Base-by-base conservation (phyloP, 2,113 vertebrate species). In the Stegastes partitus region DNA sequence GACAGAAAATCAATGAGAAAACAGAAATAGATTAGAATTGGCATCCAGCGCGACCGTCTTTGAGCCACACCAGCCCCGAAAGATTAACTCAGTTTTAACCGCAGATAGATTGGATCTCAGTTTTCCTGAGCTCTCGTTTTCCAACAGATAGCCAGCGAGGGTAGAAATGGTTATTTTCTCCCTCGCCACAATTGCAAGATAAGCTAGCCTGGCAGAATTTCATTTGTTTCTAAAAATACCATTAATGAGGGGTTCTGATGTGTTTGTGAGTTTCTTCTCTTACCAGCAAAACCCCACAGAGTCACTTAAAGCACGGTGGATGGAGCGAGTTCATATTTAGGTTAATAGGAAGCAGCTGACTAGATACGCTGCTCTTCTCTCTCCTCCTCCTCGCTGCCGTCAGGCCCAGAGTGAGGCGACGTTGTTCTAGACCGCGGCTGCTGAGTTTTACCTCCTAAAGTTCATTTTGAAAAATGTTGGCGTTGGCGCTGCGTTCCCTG, bases 141-240 rank as follows among this genome's bases (percentile, higher is more conserved):
- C 77, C 73, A 71, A 15, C 57, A 82, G 78, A 90, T 82, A 85
- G 57, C 55, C 45, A 2, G n/a, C 14, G 39, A 72, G 31, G 53
- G 69, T 56, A 77, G 23, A 71, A 79, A 83, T 34, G 18, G 45
- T 87, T 87, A 76, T 79, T 87, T 92, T 87, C 47, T 67, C 47
- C 31, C 42, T 64, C 10, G 50, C 86, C 79, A 70, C 74, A 86
- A 79, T 62, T 79, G 69, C 44, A 79, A 73, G 77, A 90, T 87
- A 81, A 86, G 55, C 54, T 23, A 44, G 54, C 11, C 69, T 79
- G 57, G 65, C 70, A 74, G 49, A 81, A 81, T 66, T 73, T 21
- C 15, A 44, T 89, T 79, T 89, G 86, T 83, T 83, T 70, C 85
- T 87, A 90, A 90, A 93, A 92, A 91, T 92, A 91, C 21, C 25